These are phyloP conservation scores for Hypsibius dujardini DNA, from an alignment of 1,140 invertebrate species.

Conservation along the genomic window DNA sequence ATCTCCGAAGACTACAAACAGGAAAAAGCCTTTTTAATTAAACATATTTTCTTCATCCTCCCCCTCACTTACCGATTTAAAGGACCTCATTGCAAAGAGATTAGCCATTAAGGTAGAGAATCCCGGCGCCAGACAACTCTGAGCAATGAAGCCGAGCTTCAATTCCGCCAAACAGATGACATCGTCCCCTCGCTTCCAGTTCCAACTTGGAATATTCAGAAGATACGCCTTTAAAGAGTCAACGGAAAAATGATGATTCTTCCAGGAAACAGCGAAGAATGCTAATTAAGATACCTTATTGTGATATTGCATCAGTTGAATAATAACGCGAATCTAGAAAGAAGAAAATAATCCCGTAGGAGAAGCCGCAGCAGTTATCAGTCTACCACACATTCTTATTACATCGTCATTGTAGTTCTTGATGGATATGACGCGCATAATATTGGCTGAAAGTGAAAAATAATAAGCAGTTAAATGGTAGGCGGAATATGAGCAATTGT, in stretches of 20 bases:
- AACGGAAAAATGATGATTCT: too few species aligned
- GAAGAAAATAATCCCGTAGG: too few species aligned
- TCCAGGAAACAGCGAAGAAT: too few species aligned
- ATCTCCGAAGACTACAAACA: conserved; percentile 97
- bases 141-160: conserved; percentile 43
- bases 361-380: too few species aligned
- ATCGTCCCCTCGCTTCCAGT: conserved; percentile 42
- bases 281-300: too few species aligned
- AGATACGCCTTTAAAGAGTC: conserved; percentile 38
- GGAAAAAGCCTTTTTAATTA: too few species aligned
- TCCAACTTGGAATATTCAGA: conserved; percentile 43
- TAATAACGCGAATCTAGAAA: conserved; percentile 95
- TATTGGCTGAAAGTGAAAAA: too few species aligned
- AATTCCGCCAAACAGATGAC: conserved; percentile 41
- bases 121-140: conserved; percentile 42
- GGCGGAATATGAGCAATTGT: too few species aligned
- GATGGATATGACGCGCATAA: conserved; percentile 97
- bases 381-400: too few species aligned
- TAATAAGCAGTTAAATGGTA: too few species aligned
- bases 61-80: too few species aligned
- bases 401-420: conserved; percentile 98
- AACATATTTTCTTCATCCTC: too few species aligned
- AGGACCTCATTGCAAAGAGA: conserved; percentile 42
- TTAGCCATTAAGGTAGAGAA: conserved; percentile 45
- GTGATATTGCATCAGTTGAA: conserved; percentile 98